A percentile compares a stretch with the other conserved stretches of the same genome.
These are phyloP conservation scores for Liposcelis brunnea DNA, from an alignment of 2,888 invertebrate genomes.

Conservation along the genomic window DNA sequence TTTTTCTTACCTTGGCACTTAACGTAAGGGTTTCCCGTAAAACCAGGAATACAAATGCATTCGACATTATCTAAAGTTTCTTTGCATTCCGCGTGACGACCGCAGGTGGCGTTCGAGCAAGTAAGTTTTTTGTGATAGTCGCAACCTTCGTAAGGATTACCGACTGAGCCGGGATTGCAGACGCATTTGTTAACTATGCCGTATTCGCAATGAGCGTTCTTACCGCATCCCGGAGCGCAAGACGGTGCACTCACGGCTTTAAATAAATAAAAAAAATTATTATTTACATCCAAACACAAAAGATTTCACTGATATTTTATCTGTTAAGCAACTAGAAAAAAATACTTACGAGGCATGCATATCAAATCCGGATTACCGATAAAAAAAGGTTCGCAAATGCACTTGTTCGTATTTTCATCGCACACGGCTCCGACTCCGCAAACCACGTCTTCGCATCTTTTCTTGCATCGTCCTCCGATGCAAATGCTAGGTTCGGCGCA, in stretches of 20 bases:
- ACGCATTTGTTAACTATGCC: conserved; percentile 58
- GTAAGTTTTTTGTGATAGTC: conserved; percentile 45
- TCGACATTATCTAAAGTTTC: conserved; percentile 55
- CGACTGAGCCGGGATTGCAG: conserved; percentile 66
- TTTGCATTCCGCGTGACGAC: conserved; percentile 60
- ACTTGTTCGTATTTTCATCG: conserved; percentile 60
- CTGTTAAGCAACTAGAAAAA: too few relatives aligned
- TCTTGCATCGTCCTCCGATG: conserved; percentile 73
- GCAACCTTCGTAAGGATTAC: conserved; percentile 77
- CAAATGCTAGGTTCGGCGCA: conserved; percentile 67
- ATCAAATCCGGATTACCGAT: conserved; percentile 76
- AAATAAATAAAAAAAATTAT: conserved; percentile 21
- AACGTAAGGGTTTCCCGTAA: conserved; percentile 72
- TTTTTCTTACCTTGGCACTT: conserved; percentile 44
- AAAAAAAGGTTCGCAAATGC: conserved; percentile 72
- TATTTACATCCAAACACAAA: conserved; percentile 1
- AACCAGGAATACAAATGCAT: conserved; percentile 69
- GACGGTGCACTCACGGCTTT: conserved; percentile 56
- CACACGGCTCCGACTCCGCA: conserved; percentile 82
- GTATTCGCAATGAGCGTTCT: conserved; percentile 77
- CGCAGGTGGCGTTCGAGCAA: conserved; percentile 56
- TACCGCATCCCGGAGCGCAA: conserved; percentile 64
- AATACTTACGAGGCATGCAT: conserved; percentile 79
- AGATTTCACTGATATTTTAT: too few relatives aligned
- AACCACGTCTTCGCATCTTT: conserved; percentile 68